Base-by-base conservation (phyloP, 2,113 vertebrate species). In the Macrotus californicus region DNA sequence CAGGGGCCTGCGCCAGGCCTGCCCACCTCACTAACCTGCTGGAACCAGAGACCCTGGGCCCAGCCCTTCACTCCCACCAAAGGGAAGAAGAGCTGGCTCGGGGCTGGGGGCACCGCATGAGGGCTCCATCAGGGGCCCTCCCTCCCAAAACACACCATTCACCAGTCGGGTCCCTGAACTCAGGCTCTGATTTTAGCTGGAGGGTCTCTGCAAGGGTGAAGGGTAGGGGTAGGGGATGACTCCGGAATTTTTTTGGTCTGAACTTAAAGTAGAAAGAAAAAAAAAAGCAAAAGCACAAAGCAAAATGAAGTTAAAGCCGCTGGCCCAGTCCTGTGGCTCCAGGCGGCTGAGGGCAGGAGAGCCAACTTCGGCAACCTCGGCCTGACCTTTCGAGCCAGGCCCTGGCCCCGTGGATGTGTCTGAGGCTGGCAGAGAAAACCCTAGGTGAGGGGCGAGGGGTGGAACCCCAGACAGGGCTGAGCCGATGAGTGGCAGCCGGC, bases 181-280 rank as follows among this genome's bases (percentile, higher is more conserved):
- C 69, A 46, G 91, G 90, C 83, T 91, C 81, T 93, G 81, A 73
- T 91, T 91, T 87, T 80, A 95, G 92, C 83, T 91, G 82, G 88
- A 94, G 80, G 89, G 41, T 94, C 80, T 94, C 87, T 92, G 56
- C 80, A 94, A 43, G 56, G 61, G 81, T 43, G 54, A 67, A 43
- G 52, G 61, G n/a, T 84, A 14, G 59, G 43, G 76, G 22, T 22
- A 79, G 13, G 73, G 66, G 81, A 67, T 88, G 76, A 94, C 85
- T 90, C 93, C 2, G 15, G 31, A 90, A 91, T 96, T 99, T 99
- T 99, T 99, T 99, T 99, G 99, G 99, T 99, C 98, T 96, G 98
- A 99, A 99, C 98, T 98, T 98, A 98, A 99, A 98, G 98, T 96
- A 98, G 96, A 96, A 96, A 70, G 1, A 96, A 97, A 96, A 98